These are phyloP conservation scores for Clunio marinus DNA, from an alignment of 2,888 invertebrate species.

Conservation along the genomic window DNA sequence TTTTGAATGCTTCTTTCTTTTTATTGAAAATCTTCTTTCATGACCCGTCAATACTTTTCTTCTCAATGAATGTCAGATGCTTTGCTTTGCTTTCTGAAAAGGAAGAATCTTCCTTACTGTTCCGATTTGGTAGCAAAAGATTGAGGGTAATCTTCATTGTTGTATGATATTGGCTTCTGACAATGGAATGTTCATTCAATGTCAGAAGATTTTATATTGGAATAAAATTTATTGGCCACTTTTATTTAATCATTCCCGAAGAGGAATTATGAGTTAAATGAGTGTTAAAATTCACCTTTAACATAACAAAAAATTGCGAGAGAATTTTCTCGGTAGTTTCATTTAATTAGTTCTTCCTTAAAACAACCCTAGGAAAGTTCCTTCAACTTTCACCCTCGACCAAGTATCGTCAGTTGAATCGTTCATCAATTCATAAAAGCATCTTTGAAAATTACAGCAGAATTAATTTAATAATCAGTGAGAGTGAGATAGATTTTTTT, in stretches of 20 bases:
- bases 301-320: too few relatives aligned
- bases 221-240: constrained; percentile 1
- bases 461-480: constrained; percentile 38
- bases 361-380: neutral
- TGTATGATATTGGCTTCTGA: neutral
- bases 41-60: neutral
- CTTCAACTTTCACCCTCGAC: neutral
- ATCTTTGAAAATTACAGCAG: constrained; percentile 34
- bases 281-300: neutral
- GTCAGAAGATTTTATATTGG: neutral
- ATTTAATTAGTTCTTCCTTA: neutral
- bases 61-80: neutral
- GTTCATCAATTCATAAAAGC: constrained; percentile 24
- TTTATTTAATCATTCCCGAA: too few relatives aligned
- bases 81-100: constrained; percentile 10
- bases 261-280: neutral
- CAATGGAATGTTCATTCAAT: neutral
- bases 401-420: neutral
- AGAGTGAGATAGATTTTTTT: neutral
- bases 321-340: too few relatives aligned
- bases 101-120: neutral
- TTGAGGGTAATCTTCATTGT: constrained; percentile 1
- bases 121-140: neutral
- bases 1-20: constrained; percentile 12
- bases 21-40: constrained; percentile 35